Conservation (phyloP, 2,888 invertebrate species). For the Phasia obesa region DNA sequence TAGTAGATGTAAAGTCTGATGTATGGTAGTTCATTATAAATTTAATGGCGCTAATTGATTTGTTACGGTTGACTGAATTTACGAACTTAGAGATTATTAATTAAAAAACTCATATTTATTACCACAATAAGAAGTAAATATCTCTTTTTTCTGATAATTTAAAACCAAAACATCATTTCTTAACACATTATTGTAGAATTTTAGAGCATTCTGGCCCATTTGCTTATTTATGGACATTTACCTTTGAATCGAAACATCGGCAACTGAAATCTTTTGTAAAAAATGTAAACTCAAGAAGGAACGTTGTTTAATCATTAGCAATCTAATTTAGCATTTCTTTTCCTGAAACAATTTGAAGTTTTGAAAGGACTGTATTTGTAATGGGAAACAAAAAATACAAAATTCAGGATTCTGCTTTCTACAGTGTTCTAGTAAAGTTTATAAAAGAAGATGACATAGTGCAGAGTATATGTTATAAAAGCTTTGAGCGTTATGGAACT, state of each 20-base stretch:
- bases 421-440: background rate
- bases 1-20: background rate
- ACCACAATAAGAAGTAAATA: slow-evolving; percentile 40
- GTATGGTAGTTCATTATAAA: slow-evolving; percentile 48
- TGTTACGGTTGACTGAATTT: slow-evolving; percentile 7
- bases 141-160: slow-evolving; percentile 38
- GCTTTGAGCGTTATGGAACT: slow-evolving; percentile 1
- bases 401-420: background rate
- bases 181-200: slow-evolving; percentile 42
- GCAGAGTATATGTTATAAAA: background rate
- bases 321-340: slow-evolving; percentile 21
- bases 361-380: slow-evolving; percentile 3
- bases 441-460: slow-evolving; percentile 3
- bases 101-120: slow-evolving; percentile 42
- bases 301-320: background rate
- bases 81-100: slow-evolving; percentile 33
- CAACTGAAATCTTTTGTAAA: slow-evolving; percentile 50
- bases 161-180: slow-evolving; percentile 55
- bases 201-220: slow-evolving; percentile 50
- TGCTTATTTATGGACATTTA: slow-evolving; percentile 32
- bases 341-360: slow-evolving; percentile 28
- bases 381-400: background rate
- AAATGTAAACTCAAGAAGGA: slow-evolving; percentile 42
- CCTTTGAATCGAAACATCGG: slow-evolving; percentile 41
- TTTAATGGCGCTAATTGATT: slow-evolving; percentile 43